Evolutionary conservation across 1,140 invertebrate genomes (phyloP).

Genomic region (Caenorhabditis inopinata): DNA sequence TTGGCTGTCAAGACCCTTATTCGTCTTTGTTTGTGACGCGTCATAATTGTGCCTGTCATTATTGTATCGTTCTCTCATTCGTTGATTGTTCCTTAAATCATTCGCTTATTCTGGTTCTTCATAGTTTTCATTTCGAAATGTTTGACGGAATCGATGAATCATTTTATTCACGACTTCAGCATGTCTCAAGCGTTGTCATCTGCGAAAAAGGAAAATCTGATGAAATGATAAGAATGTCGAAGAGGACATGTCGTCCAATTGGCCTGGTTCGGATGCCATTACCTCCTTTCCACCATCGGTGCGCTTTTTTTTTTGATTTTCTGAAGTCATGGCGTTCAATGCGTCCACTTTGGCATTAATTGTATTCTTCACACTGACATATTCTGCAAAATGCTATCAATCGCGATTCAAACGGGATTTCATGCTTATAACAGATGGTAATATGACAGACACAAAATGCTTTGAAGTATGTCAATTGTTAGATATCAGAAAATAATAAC

Average conservation of each 20-base stretch:
- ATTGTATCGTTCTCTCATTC: neutral
- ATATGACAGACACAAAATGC: constrained; percentile 59
- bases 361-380: neutral
- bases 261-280: constrained; percentile 10
- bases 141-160: constrained; percentile 14
- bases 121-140: constrained; percentile 23
- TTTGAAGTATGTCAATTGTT: constrained; percentile 61
- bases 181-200: neutral
- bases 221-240: constrained; percentile 25
- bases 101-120: neutral
- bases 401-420: constrained; percentile 58
- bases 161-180: neutral
- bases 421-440: constrained; percentile 60
- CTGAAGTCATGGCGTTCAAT: neutral
- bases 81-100: neutral
- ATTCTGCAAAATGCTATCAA: neutral
- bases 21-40: neutral
- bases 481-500: no score
- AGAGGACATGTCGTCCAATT: constrained; percentile 26
- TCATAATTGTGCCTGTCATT: constrained; percentile 3
- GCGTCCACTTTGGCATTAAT: neutral
- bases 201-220: constrained; percentile 19
- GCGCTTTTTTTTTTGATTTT: neutral
- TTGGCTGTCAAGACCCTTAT: neutral
- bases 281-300: neutral